Evolutionary conservation across 2,113 vertebrate species (phyloP).

Genomic region (Scophthalmus maximus): DNA sequence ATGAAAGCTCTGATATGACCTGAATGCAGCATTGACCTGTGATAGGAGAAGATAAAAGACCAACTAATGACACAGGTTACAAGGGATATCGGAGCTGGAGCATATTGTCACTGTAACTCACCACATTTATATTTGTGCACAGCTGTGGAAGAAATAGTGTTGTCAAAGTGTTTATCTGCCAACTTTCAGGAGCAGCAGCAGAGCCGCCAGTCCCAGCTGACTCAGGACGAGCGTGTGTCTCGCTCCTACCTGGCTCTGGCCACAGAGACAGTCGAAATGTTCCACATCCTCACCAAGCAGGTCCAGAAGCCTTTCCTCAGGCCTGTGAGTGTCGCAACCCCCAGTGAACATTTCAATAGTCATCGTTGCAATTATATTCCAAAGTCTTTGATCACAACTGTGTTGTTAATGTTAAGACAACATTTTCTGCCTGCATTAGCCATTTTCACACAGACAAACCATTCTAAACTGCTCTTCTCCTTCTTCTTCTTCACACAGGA

Average conservation of each 20-base stretch:
- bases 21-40: not conserved
- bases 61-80: not conserved
- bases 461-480: not conserved
- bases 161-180: not conserved
- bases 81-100: not conserved
- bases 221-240: conserved; percentile 96
- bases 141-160: not conserved
- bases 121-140: not conserved
- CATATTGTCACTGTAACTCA: not conserved
- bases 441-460: not conserved
- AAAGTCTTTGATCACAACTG: not conserved
- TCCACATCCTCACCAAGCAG: conserved; percentile 99
- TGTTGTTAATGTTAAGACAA: not conserved
- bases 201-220: conserved; percentile 95
- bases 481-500: conserved; percentile 82
- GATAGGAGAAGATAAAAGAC: not conserved
- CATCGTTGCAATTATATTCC: not conserved
- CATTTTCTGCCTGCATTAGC: not conserved
- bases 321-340: conserved; percentile 87
- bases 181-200: conserved; percentile 94
- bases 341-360: not conserved
- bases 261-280: conserved; percentile 99
- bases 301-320: conserved; percentile 99
- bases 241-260: conserved; percentile 97
- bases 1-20: not conserved